Evolutionary conservation across 2,888 invertebrate species (phyloP).

Genomic region (Aplocera efformata): DNA sequence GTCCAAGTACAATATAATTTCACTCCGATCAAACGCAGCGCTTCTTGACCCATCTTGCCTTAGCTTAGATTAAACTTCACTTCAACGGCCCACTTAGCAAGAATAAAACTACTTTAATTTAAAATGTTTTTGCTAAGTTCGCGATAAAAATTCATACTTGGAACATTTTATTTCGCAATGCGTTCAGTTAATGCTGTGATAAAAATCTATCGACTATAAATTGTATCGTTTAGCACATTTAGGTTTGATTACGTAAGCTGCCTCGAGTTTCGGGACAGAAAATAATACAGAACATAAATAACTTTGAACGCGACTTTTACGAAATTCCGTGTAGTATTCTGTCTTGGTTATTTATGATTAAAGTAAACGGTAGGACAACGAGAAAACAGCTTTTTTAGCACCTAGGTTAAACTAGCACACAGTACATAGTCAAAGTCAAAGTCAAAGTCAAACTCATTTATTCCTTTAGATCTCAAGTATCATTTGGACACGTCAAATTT

Average conservation of each 20-base stretch:
- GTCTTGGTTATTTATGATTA: no score
- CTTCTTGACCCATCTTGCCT: conserved; percentile 30
- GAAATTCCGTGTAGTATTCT: no score
- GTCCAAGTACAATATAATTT: conserved; percentile 21
- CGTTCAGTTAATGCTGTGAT: conserved; percentile 21
- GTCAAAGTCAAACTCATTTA: no score
- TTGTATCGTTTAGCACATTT: conserved; percentile 1
- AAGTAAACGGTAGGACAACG: no score
- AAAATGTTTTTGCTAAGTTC: conserved; percentile 35
- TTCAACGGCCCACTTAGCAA: conserved; percentile 36
- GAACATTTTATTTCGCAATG: conserved; percentile 26
- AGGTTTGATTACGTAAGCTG: not conserved
- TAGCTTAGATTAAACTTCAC: conserved; percentile 38
- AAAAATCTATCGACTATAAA: conserved; percentile 8
- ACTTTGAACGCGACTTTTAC: no score
- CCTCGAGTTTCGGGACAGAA: not conserved
- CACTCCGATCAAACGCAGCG: conserved; percentile 27
- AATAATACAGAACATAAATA: no score
- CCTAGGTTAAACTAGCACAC: no score
- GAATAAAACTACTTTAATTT: conserved; percentile 37
- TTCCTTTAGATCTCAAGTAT: no score
- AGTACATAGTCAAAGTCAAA: no score
- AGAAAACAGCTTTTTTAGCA: no score
- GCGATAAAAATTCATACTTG: conserved; percentile 26
- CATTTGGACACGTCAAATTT: no score